Conservation (phyloP, 2,113 vertebrate genomes). For the Eulemur macaco region DNA sequence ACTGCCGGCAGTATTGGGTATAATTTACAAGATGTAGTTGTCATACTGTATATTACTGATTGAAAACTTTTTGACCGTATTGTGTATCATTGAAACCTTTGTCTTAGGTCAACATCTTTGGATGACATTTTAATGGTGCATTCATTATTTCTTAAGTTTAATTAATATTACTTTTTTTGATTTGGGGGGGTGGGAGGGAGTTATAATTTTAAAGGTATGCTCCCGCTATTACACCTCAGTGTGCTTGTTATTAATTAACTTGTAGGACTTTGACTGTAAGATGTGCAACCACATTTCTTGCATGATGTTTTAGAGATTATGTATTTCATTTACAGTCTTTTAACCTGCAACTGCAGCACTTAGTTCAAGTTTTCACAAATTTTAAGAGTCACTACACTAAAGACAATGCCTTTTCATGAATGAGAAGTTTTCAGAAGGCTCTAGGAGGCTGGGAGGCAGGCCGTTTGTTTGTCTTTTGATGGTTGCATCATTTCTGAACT, state of each 20-base stretch:
- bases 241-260: slow-evolving; percentile 88
- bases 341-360: slow-evolving; percentile 85
- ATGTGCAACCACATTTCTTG: slow-evolving; percentile 89
- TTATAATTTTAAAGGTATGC: slow-evolving; percentile 86
- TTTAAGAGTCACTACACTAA: slow-evolving; percentile 85
- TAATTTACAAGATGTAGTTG: slow-evolving; percentile 99
- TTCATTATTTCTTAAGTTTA: slow-evolving; percentile 92
- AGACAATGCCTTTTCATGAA: slow-evolving; percentile 84
- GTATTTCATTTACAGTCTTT: slow-evolving; percentile 87
- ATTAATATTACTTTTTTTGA: slow-evolving; percentile 89
- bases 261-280: slow-evolving; percentile 88
- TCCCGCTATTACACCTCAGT: slow-evolving; percentile 87
- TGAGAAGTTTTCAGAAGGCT: slow-evolving; percentile 84
- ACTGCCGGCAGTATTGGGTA: slow-evolving; percentile 99
- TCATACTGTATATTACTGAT: slow-evolving; percentile 99
- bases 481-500: slow-evolving; percentile 73
- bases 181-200: slow-evolving; percentile 84
- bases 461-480: slow-evolving; percentile 72
- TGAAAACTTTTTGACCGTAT: slow-evolving; percentile 94
- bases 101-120: slow-evolving; percentile 93
- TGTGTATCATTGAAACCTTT: slow-evolving; percentile 94
- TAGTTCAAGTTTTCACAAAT: slow-evolving; percentile 84
- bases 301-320: slow-evolving; percentile 85
- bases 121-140: slow-evolving; percentile 94
- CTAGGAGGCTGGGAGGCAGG: slow-evolving; percentile 89